These are phyloP conservation scores for Yponomeuta cagnagella DNA, from an alignment of 2,888 invertebrate genomes.

Conservation along the genomic window DNA sequence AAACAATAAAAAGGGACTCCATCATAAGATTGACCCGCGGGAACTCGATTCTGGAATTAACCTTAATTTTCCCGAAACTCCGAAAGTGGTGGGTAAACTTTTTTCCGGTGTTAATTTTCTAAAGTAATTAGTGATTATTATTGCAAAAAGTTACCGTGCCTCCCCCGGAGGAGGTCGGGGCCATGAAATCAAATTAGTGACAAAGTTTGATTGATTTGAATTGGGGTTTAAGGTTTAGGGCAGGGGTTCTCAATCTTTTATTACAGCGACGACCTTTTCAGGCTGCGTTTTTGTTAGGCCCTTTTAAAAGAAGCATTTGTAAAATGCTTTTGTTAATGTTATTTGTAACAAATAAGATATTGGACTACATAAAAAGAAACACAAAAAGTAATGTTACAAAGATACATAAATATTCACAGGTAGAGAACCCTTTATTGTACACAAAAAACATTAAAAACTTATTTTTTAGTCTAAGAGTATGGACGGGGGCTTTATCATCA, in stretches of 20 bases:
- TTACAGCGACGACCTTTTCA: too few relatives aligned
- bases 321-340: too few relatives aligned
- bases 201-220: constrained; percentile 15
- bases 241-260: background rate
- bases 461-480: too few relatives aligned
- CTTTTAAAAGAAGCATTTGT: too few relatives aligned
- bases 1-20: background rate
- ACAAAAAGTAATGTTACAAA: too few relatives aligned
- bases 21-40: background rate
- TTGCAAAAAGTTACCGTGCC: constrained; percentile 24
- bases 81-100: constrained; percentile 24
- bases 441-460: too few relatives aligned
- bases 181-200: constrained; percentile 15
- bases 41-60: background rate
- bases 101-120: constrained; percentile 26
- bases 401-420: too few relatives aligned
- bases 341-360: too few relatives aligned
- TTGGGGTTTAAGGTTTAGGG: background rate
- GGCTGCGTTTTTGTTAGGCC: too few relatives aligned
- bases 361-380: too few relatives aligned
- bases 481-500: too few relatives aligned
- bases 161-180: constrained; percentile 16
- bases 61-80: background rate
- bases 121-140: constrained; percentile 19
- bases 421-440: too few relatives aligned